Conservation (phyloP, 2,888 invertebrate species). For the Augiades crinisus region DNA sequence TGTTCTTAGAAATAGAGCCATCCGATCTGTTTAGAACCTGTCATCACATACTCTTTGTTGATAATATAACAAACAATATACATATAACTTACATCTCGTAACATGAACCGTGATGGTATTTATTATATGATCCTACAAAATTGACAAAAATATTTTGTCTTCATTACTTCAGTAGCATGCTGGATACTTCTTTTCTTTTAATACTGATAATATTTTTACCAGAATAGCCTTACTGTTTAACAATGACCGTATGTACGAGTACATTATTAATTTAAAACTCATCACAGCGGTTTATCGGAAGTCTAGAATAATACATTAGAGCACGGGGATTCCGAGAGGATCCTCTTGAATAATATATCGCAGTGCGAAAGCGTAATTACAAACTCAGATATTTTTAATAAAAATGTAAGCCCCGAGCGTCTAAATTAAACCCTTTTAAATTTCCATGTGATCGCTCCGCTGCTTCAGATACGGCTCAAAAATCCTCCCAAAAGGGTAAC, state of each 20-base stretch:
- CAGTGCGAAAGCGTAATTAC: slow-evolving; percentile 21
- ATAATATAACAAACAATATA: too few relatives aligned
- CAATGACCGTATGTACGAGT: too few relatives aligned
- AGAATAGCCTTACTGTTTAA: too few relatives aligned
- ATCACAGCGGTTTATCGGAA: background rate
- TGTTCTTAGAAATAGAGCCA: background rate
- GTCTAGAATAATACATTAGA: slow-evolving; percentile 17
- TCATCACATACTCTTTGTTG: background rate
- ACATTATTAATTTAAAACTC: background rate
- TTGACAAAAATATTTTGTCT: too few relatives aligned
- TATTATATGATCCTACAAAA: too few relatives aligned
- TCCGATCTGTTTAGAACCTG: slow-evolving; percentile 6
- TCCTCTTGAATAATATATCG: slow-evolving; percentile 32
- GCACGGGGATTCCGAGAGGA: slow-evolving; percentile 1
- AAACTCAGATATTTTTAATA: slow-evolving; percentile 45
- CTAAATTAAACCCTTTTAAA: slow-evolving; percentile 51
- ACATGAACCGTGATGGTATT: too few relatives aligned
- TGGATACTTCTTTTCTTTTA: too few relatives aligned
- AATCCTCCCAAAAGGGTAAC: slow-evolving; percentile 12
- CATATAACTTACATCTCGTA: too few relatives aligned
- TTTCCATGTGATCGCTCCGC: slow-evolving; percentile 60
- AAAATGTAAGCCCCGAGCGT: slow-evolving; percentile 31
- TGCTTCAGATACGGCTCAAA: slow-evolving; percentile 37
- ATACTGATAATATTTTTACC: too few relatives aligned
- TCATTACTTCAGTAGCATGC: too few relatives aligned